phyloP scores from a whole-genome alignment of 23 tunicate species.

The Trididemnum clinides region DNA sequence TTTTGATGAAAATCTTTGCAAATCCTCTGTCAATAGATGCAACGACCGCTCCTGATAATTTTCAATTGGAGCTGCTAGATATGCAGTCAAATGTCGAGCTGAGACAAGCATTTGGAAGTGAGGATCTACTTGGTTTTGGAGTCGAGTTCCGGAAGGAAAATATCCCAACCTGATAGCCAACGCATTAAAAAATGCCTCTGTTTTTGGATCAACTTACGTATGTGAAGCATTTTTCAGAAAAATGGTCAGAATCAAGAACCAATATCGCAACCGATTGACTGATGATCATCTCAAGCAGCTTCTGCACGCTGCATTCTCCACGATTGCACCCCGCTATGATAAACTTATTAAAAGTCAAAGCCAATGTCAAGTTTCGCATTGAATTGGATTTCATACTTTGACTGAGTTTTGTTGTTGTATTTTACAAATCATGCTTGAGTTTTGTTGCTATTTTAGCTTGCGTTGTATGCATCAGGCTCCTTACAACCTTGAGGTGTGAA shows the following conservation, averaged over 20 bases:
- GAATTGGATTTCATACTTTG: not conserved
- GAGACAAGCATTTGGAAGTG: slow-evolving; percentile 53
- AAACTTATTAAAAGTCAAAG: slow-evolving; percentile 31
- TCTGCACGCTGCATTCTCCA: slow-evolving; percentile 41
- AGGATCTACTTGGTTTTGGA: slow-evolving; percentile 50
- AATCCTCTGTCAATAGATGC: slow-evolving; percentile 40
- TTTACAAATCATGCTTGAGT: slow-evolving; percentile 7
- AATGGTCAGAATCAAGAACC: slow-evolving; percentile 62
- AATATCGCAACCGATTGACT: slow-evolving; percentile 52
- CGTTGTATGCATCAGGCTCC: not conserved
- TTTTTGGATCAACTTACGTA: slow-evolving; percentile 66
- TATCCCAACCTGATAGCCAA: slow-evolving; percentile 60
- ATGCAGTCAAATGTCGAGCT: slow-evolving; percentile 63
- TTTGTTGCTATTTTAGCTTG: slow-evolving; percentile 14
- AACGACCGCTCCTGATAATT: slow-evolving; percentile 47
- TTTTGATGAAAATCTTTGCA: slow-evolving; percentile 46
- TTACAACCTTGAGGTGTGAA: slow-evolving; percentile 11
- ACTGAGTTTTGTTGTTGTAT: not conserved
- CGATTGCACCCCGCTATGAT: slow-evolving; percentile 30
- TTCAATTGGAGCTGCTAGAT: slow-evolving; percentile 62
- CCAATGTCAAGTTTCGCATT: slow-evolving; percentile 28
- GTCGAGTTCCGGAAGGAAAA: slow-evolving; percentile 58
- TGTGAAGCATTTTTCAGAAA: slow-evolving; percentile 68
- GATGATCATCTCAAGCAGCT: slow-evolving; percentile 59
- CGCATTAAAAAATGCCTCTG: slow-evolving; percentile 47